Base-by-base conservation (phyloP, 2,113 vertebrate species). In the Pedionomus torquatus region DNA sequence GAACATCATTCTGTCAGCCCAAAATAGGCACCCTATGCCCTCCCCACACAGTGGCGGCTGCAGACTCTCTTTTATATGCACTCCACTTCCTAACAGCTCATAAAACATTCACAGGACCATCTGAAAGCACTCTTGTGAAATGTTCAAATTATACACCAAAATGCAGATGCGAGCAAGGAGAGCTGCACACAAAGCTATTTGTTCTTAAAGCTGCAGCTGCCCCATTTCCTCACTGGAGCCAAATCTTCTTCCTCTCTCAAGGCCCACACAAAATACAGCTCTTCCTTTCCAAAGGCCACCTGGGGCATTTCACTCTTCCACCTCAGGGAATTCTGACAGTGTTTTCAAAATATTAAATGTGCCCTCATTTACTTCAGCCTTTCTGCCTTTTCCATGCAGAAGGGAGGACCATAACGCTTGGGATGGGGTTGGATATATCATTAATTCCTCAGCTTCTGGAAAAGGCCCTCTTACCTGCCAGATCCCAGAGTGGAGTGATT, bases 41-140 rank as follows among this genome's bases (percentile, higher is more conserved):
- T 90, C 66, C 51, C 35, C n/a, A 31, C 0, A 0, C 51, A 61
- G 69, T 2, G 25, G 70, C 10, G 79, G 82, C 85, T 69, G 79
- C 84, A 24, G 1, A 5, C 39, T 92, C 74, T 68, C 78, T 58
- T 87, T 82, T 87, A 71, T 21, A 69, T 0, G 0, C 60, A 75
- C 23, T 49, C 76, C 55, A 61, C 81, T 69, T 95, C 89, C 75
- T 70, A 46, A 87, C 8, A 0, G 70, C 83, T 95, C 78, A 66
- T 89, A 44, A 96, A 92, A 95, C 66, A 95, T 83, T 90, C 92
- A 93, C 46, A 76, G 75, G 68, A 41, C 75, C 86, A 88, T 80
- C 46, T 94, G 92, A 96, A 97, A 86, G 51, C 87, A 87, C 89
- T 94, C 83, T 46, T 75, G 82, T 66, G 74, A 96, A 96, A 97